Evolutionary conservation across 2,888 invertebrate species (phyloP).

Genomic region (Harpalus rufipes): DNA sequence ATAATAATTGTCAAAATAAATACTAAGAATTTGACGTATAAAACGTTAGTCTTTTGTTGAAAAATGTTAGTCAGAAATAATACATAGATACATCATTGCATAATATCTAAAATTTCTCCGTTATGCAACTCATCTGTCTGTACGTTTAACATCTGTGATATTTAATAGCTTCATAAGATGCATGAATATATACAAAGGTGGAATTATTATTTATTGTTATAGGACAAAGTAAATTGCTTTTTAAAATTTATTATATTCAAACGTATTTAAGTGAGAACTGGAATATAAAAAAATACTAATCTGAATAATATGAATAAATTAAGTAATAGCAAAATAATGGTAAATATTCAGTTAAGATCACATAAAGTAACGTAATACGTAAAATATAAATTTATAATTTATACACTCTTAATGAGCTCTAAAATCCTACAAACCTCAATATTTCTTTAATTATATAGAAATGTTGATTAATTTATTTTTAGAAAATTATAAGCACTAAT

Average conservation of each 20-base stretch:
- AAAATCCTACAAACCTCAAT: background rate
- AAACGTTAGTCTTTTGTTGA: no score
- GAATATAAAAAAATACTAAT: no score
- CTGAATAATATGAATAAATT: no score
- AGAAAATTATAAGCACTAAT: background rate
- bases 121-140: conserved; percentile 34
- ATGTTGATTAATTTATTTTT: background rate
- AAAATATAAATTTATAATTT: background rate
- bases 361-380: background rate
- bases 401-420: background rate
- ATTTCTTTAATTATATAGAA: background rate
- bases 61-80: conserved; percentile 36
- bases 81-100: conserved; percentile 18
- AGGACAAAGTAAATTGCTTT: background rate
- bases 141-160: conserved; percentile 56
- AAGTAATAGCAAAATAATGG: background rate
- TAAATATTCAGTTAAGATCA: background rate
- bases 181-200: background rate
- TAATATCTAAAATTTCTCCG: conserved; percentile 62
- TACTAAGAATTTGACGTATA: no score
- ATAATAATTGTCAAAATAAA: no score
- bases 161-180: background rate
- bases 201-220: conserved; percentile 46
- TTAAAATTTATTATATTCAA: no score
- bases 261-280: no score